Evolutionary conservation across 2,113 vertebrate genomes (phyloP).

Genomic region (Thymallus thymallus): DNA sequence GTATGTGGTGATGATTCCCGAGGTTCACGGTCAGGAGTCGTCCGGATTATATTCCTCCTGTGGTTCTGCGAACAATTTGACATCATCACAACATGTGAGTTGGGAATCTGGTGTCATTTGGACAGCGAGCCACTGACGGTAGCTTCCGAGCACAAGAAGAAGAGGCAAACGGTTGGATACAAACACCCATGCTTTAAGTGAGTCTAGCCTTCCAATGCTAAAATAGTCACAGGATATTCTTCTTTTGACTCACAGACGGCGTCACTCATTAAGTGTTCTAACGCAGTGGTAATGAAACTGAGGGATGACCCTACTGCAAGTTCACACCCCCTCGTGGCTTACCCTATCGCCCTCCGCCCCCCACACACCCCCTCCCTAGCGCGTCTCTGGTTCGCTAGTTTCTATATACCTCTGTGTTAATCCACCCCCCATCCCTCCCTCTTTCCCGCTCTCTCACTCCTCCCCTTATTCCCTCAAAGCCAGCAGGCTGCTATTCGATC

Average conservation of each 20-base stretch:
- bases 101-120: slow-evolving; percentile 13
- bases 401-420: slow-evolving; percentile 65
- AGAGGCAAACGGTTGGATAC: not conserved
- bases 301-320: slow-evolving; percentile 29
- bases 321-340: not conserved
- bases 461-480: slow-evolving; percentile 65
- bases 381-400: slow-evolving; percentile 46
- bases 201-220: not conserved
- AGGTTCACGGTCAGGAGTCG: not conserved
- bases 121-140: not conserved
- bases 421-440: slow-evolving; percentile 40
- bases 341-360: not conserved
- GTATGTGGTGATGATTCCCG: slow-evolving; percentile 2
- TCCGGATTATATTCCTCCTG: slow-evolving; percentile 2
- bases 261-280: slow-evolving; percentile 22
- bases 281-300: no score
- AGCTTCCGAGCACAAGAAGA: not conserved
- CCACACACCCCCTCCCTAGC: slow-evolving; percentile 21
- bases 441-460: slow-evolving; percentile 42
- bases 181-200: not conserved
- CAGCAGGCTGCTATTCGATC: slow-evolving; percentile 78
- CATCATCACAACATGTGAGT: slow-evolving; percentile 27
- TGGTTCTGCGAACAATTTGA: not conserved
- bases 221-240: slow-evolving; percentile 3
- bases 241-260: slow-evolving; percentile 27